These are phyloP conservation scores for Gryon sp. DNA, from an alignment of 1,140 invertebrate species.

Conservation along the genomic window DNA sequence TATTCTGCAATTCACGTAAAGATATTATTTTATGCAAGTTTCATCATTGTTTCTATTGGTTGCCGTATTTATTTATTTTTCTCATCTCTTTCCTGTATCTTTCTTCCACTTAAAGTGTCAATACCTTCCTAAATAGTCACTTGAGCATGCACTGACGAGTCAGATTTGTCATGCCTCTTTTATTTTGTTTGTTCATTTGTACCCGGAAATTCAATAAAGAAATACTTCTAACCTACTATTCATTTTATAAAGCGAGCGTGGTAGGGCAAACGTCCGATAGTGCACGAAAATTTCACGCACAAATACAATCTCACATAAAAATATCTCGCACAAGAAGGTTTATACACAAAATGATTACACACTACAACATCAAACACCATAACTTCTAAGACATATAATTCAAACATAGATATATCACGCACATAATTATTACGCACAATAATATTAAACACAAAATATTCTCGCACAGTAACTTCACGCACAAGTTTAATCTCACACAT, in stretches of 20 bases:
- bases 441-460: too few relatives aligned
- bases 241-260: conserved; percentile 43
- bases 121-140: conserved; percentile 52
- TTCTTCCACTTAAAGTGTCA: conserved; percentile 44
- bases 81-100: conserved; percentile 28
- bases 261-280: too few relatives aligned
- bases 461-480: too few relatives aligned
- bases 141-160: conserved; percentile 38
- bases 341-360: too few relatives aligned
- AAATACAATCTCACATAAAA: too few relatives aligned
- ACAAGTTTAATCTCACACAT: too few relatives aligned
- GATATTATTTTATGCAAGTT: conserved; percentile 43
- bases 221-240: conserved; percentile 54
- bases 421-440: too few relatives aligned
- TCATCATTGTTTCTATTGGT: neutral
- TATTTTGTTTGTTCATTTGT: conserved; percentile 56
- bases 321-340: too few relatives aligned
- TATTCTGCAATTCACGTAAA: conserved; percentile 25
- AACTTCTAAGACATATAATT: too few relatives aligned
- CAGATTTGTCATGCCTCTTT: conserved; percentile 38
- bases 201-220: conserved; percentile 56
- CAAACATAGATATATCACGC: too few relatives aligned
- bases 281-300: too few relatives aligned
- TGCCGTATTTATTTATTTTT: conserved; percentile 31
- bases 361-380: too few relatives aligned